Conservation (phyloP, 2,797 vertebrate genomes). For the Australoheros facetus region DNA sequence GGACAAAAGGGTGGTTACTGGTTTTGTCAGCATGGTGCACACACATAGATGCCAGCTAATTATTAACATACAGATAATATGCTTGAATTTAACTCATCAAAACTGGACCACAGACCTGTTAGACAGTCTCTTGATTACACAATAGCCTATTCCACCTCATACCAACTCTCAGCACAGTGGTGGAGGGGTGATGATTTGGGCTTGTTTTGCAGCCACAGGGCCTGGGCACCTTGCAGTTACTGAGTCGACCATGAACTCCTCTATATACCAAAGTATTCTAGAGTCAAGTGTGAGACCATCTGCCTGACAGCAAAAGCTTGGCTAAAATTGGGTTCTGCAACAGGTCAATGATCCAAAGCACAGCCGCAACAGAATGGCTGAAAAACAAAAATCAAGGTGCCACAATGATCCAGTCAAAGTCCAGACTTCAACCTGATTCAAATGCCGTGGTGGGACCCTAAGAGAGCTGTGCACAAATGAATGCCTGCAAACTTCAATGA, state of each 20-base stretch:
- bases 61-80: neutral
- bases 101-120: too few species aligned
- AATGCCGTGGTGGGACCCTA: neutral
- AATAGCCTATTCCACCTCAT: too few species aligned
- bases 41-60: neutral
- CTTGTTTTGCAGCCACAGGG: neutral
- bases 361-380: neutral
- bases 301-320: neutral
- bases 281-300: neutral
- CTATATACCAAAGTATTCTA: neutral
- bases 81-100: neutral
- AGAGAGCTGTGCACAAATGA: neutral
- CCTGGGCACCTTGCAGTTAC: neutral
- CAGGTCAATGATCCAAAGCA: neutral
- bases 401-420: neutral
- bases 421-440: neutral
- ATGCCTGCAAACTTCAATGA: neutral
- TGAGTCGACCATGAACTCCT: neutral
- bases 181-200: neutral
- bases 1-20: neutral
- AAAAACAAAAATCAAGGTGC: neutral
- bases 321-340: neutral
- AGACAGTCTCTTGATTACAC: too few species aligned
- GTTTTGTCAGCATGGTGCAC: neutral
- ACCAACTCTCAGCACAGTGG: neutral